Evolutionary conservation across 1,140 invertebrate genomes (phyloP).

Genomic region (Popillia japonica): DNA sequence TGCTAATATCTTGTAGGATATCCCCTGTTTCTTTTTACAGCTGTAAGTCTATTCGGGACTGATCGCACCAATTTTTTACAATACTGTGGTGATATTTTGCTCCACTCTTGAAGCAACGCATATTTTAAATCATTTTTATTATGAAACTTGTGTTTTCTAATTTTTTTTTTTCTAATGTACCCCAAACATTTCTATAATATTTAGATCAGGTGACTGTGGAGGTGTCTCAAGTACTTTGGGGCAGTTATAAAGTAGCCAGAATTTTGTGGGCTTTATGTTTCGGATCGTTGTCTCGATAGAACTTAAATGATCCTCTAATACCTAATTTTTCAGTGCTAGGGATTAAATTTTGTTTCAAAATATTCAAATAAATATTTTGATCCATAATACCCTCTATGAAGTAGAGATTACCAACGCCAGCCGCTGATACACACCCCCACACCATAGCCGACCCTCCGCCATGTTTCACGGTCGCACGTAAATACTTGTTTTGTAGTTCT

Average conservation of each 20-base stretch:
- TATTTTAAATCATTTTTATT: too few species aligned
- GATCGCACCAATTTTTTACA: neutral
- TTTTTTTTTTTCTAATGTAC: neutral
- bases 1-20: neutral
- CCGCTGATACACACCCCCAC: slow-evolving; percentile 15
- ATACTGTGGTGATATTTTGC: too few species aligned
- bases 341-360: slow-evolving; percentile 46
- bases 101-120: too few species aligned
- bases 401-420: slow-evolving; percentile 42
- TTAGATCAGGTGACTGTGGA: neutral
- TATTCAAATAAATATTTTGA: slow-evolving; percentile 43
- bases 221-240: neutral
- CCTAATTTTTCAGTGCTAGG: slow-evolving; percentile 43
- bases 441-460: slow-evolving; percentile 11
- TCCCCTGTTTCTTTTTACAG: neutral
- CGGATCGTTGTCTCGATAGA: slow-evolving; percentile 34
- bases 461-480: slow-evolving; percentile 30
- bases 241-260: neutral
- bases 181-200: neutral
- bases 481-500: slow-evolving; percentile 8
- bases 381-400: slow-evolving; percentile 53
- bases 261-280: slow-evolving; percentile 29
- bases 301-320: slow-evolving; percentile 45
- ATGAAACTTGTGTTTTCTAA: neutral
- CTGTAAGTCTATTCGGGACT: neutral